Evolutionary conservation across 2,113 vertebrate species (phyloP), one percentile per base, ranked within the genome.

Genomic region (Hiodon tergisus): DNA sequence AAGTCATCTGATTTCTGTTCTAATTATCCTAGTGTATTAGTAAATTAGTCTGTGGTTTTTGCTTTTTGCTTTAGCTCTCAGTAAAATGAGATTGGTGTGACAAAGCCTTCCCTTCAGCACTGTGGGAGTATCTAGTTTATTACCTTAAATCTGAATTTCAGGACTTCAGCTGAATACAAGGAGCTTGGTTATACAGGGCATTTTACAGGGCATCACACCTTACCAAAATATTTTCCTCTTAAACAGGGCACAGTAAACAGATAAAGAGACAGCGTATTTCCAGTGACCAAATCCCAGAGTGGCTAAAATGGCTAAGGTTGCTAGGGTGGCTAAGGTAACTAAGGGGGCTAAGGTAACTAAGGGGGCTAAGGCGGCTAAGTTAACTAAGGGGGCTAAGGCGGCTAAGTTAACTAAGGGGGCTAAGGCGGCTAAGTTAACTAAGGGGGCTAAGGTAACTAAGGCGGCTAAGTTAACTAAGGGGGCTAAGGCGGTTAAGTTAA

Each of bases 71-170:
- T 60, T 31, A 60, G 57, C 31, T 63, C 61, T 60, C 11, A 50
- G 46, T 51, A 46, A 71, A 50, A 71, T 48, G 60, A 14, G 4
- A 9, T 50, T 71, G 47, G 13, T 57, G 60, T 71, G 16, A 11
- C 11, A 71, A 71, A 71, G 4, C 54, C 53, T 60, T 59, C 11
- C 17, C 57, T 59, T 71, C 59, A 59, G 50, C 3, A 10, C 55
- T 59, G 70, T n/a, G 10, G 6, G 46, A 57, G 31, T n/a, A 31
- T 71, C 50, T 71, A 60, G 47, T 71, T 71, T 71, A 57, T 59
- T 14, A 6, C 58, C 70, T 60, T 71, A 71, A 71, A 71, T 71
- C 69, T 47, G 57, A 13, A 48, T 69, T 69, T 69, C 50, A 69
- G 47, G 17, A 3, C n/a, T 69, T 69, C 52, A 31, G 9, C 46